Evolutionary conservation across 1,140 invertebrate genomes (phyloP).

Genomic region (Drosophila cardini): DNA sequence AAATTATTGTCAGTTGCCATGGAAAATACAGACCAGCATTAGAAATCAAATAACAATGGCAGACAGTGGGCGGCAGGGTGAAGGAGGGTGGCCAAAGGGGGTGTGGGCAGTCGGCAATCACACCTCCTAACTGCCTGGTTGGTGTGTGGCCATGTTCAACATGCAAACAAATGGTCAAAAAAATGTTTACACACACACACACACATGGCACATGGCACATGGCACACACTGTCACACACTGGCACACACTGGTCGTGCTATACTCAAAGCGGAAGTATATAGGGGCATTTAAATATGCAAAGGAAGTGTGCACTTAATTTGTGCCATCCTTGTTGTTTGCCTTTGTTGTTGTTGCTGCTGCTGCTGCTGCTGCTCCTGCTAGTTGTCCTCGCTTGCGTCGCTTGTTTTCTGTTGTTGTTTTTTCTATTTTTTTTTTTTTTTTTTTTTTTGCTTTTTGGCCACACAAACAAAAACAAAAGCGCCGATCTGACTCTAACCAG

Average conservation of each 20-base stretch:
- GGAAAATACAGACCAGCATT: constrained; percentile 52
- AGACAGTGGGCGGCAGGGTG: neutral
- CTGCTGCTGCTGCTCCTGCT: constrained; percentile 32
- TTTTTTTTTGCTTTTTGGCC: constrained; percentile 29
- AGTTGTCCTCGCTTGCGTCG: constrained; percentile 53
- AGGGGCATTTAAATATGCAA: constrained; percentile 83
- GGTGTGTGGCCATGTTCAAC: constrained; percentile 73
- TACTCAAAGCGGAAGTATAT: constrained; percentile 79
- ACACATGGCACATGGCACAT: constrained; percentile 23
- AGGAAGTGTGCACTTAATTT: constrained; percentile 83
- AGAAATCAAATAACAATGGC: constrained; percentile 79
- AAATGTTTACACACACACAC: constrained; percentile 68
- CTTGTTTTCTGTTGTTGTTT: constrained; percentile 37
- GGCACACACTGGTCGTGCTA: constrained; percentile 21
- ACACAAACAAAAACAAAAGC: constrained; percentile 62
- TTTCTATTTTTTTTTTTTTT: constrained; percentile 19
- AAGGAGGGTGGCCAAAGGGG: constrained; percentile 20
- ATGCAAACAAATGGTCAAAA: constrained; percentile 80
- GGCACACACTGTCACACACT: constrained; percentile 19
- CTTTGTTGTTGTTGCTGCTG: constrained; percentile 49
- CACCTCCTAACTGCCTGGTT: constrained; percentile 27
- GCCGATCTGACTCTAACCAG: constrained; percentile 74
- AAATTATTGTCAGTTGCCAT: constrained; percentile 61
- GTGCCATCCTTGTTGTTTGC: constrained; percentile 81
- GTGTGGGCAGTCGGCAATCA: constrained; percentile 16